A percentile compares a stretch with the other conserved stretches of the same genome.
Conservation (phyloP, 2,113 vertebrate genomes). For the Montifringilla adamsi region DNA sequence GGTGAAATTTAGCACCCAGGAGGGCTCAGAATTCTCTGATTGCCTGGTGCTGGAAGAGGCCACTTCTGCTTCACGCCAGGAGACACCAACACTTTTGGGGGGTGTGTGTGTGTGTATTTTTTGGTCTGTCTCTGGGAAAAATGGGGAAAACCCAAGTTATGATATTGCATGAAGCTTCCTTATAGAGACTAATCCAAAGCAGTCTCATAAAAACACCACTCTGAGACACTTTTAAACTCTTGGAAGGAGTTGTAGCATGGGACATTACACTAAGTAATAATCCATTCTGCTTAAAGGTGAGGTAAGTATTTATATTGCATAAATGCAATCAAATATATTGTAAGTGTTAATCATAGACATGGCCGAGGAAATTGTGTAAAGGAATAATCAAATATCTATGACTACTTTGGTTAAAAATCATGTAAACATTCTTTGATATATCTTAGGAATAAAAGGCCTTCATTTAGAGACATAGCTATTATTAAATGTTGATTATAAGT, state of each 20-base stretch:
- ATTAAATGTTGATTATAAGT: not conserved
- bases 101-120: not conserved
- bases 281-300: not conserved
- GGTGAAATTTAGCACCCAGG: not conserved
- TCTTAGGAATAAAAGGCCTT: not conserved
- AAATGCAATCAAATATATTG: not conserved
- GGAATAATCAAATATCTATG: not conserved
- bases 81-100: not conserved
- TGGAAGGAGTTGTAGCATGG: not conserved
- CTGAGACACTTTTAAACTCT: not conserved
- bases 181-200: not conserved
- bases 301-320: not conserved
- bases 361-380: not conserved
- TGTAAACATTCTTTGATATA: not conserved
- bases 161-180: not conserved
- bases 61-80: not conserved
- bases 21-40: not conserved
- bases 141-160: not conserved
- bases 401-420: not conserved
- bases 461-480: not conserved
- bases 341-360: not conserved
- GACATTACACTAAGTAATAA: not conserved
- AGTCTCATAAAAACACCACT: not conserved
- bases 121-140: not conserved
- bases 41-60: not conserved